Percentiles rank a stretch among this genome's conserved stretches.
phyloP scores from a whole-genome alignment of 2,113 vertebrate genomes.

The Thalassoma bifasciatum region DNA sequence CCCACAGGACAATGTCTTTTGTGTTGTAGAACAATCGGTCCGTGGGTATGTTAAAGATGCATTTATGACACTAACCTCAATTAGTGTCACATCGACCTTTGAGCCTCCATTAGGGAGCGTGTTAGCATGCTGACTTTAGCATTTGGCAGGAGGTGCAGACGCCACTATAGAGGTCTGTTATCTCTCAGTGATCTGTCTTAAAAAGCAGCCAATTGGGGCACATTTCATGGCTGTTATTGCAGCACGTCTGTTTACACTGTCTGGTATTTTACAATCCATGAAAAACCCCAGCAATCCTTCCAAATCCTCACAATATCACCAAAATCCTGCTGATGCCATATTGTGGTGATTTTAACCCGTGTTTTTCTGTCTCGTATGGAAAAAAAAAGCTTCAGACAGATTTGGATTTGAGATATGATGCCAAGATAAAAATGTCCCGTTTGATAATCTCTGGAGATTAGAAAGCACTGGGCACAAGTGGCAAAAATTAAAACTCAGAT shows the following conservation, averaged over 20 bases:
- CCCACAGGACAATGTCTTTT: too few species aligned
- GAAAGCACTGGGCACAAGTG: slow-evolving; percentile 2
- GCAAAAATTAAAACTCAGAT: slow-evolving; percentile 3
- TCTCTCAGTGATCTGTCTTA: too few species aligned
- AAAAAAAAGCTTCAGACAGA: slow-evolving; percentile 32
- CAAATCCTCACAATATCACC: slow-evolving; percentile 41
- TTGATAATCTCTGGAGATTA: slow-evolving; percentile 45
- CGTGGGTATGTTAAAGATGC: too few species aligned
- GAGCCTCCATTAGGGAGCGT: too few species aligned
- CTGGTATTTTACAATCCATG: slow-evolving; percentile 9
- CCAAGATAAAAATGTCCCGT: slow-evolving; percentile 28
- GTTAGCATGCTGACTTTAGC: not conserved
- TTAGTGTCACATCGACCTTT: too few species aligned
- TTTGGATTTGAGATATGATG: slow-evolving; percentile 44
- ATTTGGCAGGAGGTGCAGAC: not conserved
- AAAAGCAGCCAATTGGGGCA: not conserved
- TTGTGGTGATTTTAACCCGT: not conserved
- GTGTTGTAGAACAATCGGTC: too few species aligned
- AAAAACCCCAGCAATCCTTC: slow-evolving; percentile 42
- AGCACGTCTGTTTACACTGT: slow-evolving; percentile 1
- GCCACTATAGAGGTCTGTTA: not conserved
- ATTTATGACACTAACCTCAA: too few species aligned
- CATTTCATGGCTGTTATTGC: not conserved
- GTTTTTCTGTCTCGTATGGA: not conserved
- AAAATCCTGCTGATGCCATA: not conserved